phyloP scores from a whole-genome alignment of 2,797 vertebrate species.

The Agapornis canus region DNA sequence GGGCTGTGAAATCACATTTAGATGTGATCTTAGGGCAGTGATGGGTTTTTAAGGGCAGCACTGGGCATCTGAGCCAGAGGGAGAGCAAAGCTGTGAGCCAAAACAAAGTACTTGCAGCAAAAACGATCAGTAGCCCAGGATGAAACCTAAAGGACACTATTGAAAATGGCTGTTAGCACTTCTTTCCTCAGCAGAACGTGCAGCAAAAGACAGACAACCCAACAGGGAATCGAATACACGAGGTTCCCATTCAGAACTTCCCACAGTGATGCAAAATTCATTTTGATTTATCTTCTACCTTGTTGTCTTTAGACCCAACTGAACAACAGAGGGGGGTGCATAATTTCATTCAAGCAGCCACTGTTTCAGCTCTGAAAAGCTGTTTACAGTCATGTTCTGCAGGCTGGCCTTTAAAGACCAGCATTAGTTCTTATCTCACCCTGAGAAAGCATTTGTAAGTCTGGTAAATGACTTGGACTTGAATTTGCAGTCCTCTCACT shows the following conservation, averaged over 20 bases:
- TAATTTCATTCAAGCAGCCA: not conserved
- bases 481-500: not conserved
- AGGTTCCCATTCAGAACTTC: not conserved
- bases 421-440: not conserved
- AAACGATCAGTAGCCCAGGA: not conserved
- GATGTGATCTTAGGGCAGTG: rapidly evolving
- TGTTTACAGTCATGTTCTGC: not conserved
- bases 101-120: not conserved
- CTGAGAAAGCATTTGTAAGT: not conserved
- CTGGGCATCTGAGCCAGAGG: not conserved
- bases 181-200: not conserved
- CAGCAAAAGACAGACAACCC: not conserved
- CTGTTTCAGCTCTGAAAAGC: not conserved
- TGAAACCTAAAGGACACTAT: not conserved
- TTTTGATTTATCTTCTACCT: not conserved
- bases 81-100: not conserved
- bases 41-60: not conserved
- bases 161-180: not conserved
- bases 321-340: not conserved
- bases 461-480: not conserved
- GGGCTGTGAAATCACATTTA: not conserved
- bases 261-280: not conserved
- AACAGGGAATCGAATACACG: not conserved
- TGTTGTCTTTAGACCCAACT: not conserved
- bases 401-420: not conserved